These are phyloP conservation scores for Aphis craccivora DNA, from an alignment of 1,140 invertebrate genomes.

Conservation along the genomic window DNA sequence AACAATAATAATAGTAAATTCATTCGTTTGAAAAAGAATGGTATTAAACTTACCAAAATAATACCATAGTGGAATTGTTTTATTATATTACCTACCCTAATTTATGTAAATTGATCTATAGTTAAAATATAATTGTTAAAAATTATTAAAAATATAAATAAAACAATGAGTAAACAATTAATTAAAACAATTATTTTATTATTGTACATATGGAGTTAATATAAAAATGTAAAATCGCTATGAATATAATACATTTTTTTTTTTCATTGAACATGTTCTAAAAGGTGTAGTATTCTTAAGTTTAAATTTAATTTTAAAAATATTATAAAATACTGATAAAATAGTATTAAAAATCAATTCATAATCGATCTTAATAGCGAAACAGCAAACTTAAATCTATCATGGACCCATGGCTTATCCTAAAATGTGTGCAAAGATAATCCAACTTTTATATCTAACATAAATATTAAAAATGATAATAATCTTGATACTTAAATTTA, in stretches of 20 bases:
- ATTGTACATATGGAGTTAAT: too few relatives aligned
- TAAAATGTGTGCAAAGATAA: neutral
- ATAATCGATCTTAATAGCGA: neutral
- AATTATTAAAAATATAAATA: too few relatives aligned
- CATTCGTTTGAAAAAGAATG: neutral
- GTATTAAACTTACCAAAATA: neutral
- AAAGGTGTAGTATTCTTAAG: too few relatives aligned
- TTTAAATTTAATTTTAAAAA: neutral
- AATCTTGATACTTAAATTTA: neutral
- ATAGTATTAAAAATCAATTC: neutral
- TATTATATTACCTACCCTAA: neutral
- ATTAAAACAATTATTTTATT: too few relatives aligned
- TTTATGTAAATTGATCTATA: neutral
- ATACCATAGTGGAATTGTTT: neutral
- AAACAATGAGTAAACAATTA: too few relatives aligned
- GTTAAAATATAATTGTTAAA: neutral
- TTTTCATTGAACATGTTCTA: too few relatives aligned
- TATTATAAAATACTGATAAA: neutral
- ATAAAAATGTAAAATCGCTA: too few relatives aligned
- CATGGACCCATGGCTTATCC: neutral
- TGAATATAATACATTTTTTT: too few relatives aligned
- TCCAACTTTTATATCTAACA: neutral
- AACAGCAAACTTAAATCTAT: neutral
- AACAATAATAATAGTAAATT: neutral
- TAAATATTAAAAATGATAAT: constrained; percentile 4